Base-by-base conservation (phyloP, 1,140 invertebrate species). In the Drosophila takahashii region DNA sequence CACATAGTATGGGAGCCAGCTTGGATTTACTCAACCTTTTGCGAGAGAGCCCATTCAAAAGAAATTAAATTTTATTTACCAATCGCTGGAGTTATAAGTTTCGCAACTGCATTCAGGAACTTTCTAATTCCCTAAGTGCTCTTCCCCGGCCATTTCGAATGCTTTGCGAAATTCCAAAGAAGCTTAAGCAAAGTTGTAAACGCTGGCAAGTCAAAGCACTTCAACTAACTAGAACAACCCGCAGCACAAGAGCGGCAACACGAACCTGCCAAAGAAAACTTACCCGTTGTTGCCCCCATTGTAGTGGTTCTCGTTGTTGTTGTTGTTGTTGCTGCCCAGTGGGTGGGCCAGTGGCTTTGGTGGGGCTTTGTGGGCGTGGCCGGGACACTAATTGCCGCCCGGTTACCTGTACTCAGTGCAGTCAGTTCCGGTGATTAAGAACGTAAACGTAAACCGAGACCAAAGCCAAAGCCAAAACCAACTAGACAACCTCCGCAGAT, bases 161-260 rank as follows among this genome's bases (percentile, higher is more conserved):
- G 52, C 27, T 69, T 69, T 72, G 45, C 66, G 3, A 58, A 54
- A 56, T 70, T 47, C 53, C 36, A 27, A 70, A 76, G 71, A 50
- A 37, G 72, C 72, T 76, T 76, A 76, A 52, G 65, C 73, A 76
- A 75, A 76, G 72, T 76, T 76, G 71, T 76, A 76, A 75, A 56
- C 41, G 72, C 27, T 50, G 59, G 50, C 70, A 65, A 64, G 71
- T 64, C 72, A 64, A 27, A 51, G 41, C 71, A 75, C 71, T 75
- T 57, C 45, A 75, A 51, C 59, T 50, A 52, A 58, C 67, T 61
- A 50, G 50, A 73, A 61, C 67, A 74, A 41, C 36, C 69, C 69
- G 53, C 69, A 58, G 3, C 22, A 70, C 67, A 69, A 48, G 44
- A 45, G 45, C 26, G 26, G 65, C 18, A 48, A 61, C 50, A 51